Base-by-base conservation (phyloP, 2,888 invertebrate genomes). In the Leptura quadrifasciata region DNA sequence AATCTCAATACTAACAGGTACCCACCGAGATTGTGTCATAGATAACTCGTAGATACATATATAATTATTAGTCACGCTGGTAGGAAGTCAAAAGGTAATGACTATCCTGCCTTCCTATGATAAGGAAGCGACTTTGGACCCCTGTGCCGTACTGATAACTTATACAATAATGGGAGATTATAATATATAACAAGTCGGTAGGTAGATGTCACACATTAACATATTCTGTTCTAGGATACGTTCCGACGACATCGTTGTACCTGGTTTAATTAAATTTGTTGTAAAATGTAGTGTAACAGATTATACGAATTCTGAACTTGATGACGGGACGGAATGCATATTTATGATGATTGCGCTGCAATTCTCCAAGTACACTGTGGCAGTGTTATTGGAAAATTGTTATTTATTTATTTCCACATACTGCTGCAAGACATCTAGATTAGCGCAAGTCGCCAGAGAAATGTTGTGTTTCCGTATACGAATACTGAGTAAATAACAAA, bases 261-360 rank as follows among this genome's bases (percentile, higher is more conserved):
- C 60, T 60, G 24, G 60, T 60, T 60, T 60, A 60, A 60, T 60
- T 60, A 60, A 60, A 60, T 60, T 60, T 27, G 60, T 27, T 31
- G 6, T 60, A 60, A 60, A 60, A 60, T 60, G 27, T 60, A 17
- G 27, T n/a, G 27, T 60, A 60, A 60, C 60, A 27, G 60, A 60
- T 60, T 60, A 60, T 60, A 27, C 24, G 60, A n/a, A 27, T 27
- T 27, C n/a, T 15, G 47, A 47, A 4, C n/a, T 15, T 47, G 47
- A 47, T 47, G 47, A 47, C 0, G 6, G 47, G n/a, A 47, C n/a
- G 47, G 15, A n/a, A 15, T n/a, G 47, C 4, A 47, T 47, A 47
- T 47, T 47, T 47, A 47, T 47, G 47, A n/a, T 47, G 47, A 47
- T 47, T 47, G 39, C 39, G 3, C 1, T 39, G 47, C 47, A 47